Conservation (phyloP, 2,888 invertebrate genomes). For the Lysandra coridon region DNA sequence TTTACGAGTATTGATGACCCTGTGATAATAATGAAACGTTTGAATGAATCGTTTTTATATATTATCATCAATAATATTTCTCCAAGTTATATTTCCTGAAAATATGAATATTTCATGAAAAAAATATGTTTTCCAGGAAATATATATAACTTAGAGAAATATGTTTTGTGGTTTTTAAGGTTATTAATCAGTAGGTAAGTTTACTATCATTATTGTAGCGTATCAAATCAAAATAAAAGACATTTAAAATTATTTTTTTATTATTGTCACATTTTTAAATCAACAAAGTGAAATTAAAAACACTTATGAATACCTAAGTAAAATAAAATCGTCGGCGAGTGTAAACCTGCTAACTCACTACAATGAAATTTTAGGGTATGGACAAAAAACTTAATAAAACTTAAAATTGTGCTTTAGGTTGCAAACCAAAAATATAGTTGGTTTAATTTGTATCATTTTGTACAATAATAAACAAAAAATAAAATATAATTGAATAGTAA, state of each 20-base stretch:
- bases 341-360: too few species aligned
- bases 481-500: too few species aligned
- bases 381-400: too few species aligned
- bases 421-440: too few species aligned
- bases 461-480: too few species aligned
- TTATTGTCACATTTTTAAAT: background rate
- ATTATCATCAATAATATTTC: too few species aligned
- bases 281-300: background rate
- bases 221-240: slow-evolving; percentile 1
- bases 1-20: background rate
- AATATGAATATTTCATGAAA: too few species aligned
- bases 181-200: background rate
- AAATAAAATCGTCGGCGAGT: background rate
- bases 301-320: background rate
- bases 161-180: background rate
- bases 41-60: background rate
- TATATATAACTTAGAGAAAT: background rate
- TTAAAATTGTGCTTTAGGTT: too few species aligned
- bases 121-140: background rate
- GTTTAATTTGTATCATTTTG: too few species aligned
- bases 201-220: background rate
- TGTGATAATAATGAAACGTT: background rate
- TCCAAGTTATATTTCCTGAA: too few species aligned
- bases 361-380: too few species aligned
- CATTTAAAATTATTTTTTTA: background rate